Evolutionary conservation across 2,797 vertebrate genomes (phyloP).

Genomic region (Percopsis omiscomaycus): DNA sequence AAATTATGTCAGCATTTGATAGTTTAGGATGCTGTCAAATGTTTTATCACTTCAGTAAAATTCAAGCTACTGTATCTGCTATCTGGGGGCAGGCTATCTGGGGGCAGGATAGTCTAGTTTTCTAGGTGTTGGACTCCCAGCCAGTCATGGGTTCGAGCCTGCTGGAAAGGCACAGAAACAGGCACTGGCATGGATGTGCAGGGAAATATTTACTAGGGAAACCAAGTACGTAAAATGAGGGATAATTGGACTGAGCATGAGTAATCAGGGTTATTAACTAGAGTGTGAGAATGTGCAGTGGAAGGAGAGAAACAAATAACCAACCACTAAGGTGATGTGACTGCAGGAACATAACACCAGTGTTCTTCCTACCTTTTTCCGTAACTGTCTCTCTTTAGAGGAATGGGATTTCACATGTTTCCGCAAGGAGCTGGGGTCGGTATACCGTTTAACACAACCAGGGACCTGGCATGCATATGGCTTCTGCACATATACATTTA

Average conservation of each 20-base stretch:
- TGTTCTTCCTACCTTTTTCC: slow-evolving; percentile 86
- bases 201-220: no score
- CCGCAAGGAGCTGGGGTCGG: slow-evolving; percentile 95
- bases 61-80: no score
- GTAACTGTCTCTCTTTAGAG: slow-evolving; percentile 87
- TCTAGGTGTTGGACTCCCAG: no score
- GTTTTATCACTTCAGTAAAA: neutral
- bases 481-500: slow-evolving; percentile 80
- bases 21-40: neutral
- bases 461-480: slow-evolving; percentile 96
- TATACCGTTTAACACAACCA: slow-evolving; percentile 94
- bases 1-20: neutral
- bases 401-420: slow-evolving; percentile 97
- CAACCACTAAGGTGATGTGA: neutral
- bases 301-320: neutral
- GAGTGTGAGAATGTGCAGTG: no score
- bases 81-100: no score
- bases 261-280: no score
- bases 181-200: no score
- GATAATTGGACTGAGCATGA: no score
- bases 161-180: no score
- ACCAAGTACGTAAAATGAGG: no score
- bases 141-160: no score
- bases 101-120: no score
- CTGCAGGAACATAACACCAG: neutral